These are phyloP conservation scores for Pygathrix nemaeus DNA, from an alignment of 2,113 vertebrate genomes.

Conservation along the genomic window DNA sequence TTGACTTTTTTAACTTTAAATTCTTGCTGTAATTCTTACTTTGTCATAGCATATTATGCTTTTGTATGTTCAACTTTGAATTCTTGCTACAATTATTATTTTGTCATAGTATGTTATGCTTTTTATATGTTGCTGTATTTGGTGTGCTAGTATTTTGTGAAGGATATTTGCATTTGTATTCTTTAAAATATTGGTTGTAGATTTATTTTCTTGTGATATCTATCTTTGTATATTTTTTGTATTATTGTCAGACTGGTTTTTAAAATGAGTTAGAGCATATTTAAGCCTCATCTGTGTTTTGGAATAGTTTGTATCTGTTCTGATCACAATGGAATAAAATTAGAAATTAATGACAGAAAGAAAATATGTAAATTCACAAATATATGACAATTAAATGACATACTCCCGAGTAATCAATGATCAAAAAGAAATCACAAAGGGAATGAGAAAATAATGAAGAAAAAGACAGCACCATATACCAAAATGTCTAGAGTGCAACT, in stretches of 20 bases:
- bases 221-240: neutral
- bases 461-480: neutral
- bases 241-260: neutral
- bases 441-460: neutral
- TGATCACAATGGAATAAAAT: neutral
- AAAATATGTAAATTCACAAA: neutral
- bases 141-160: neutral
- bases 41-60: neutral
- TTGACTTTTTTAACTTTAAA: neutral
- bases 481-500: neutral
- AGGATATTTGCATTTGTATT: neutral
- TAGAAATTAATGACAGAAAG: neutral
- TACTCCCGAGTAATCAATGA: neutral
- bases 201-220: neutral
- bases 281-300: neutral
- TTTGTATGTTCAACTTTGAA: neutral
- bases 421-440: neutral
- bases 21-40: neutral
- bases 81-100: neutral
- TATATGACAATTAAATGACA: neutral
- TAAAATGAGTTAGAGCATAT: neutral
- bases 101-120: neutral
- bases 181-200: neutral
- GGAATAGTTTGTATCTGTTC: neutral
- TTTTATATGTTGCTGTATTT: neutral